phyloP scores from a whole-genome alignment of 2,888 invertebrate genomes.

The Conchocele bisecta region DNA sequence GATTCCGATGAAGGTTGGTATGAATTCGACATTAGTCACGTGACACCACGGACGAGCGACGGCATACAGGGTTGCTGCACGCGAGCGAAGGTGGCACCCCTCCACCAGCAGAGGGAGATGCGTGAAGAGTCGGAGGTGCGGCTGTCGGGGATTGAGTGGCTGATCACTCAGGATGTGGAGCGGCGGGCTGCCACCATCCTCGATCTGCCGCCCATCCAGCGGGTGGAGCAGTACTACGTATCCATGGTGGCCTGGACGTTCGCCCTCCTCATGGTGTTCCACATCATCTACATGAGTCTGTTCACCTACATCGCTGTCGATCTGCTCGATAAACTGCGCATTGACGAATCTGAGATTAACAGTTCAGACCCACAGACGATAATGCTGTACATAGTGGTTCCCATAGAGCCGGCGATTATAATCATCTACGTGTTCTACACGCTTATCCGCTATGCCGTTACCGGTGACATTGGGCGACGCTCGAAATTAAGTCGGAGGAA shows the following conservation, averaged over 20 bases:
- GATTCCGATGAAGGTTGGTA: slow-evolving; percentile 16
- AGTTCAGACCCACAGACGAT: slow-evolving; percentile 38
- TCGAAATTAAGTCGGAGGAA: slow-evolving; percentile 34
- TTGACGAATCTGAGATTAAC: slow-evolving; percentile 41
- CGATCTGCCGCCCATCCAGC: slow-evolving; percentile 74
- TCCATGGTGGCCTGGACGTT: slow-evolving; percentile 75
- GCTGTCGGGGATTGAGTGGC: slow-evolving; percentile 74
- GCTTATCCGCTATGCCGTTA: slow-evolving; percentile 27
- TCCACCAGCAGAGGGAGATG: neutral
- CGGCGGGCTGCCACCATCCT: slow-evolving; percentile 72
- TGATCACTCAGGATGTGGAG: slow-evolving; percentile 67
- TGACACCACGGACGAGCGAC: slow-evolving; percentile 70
- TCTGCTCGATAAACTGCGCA: slow-evolving; percentile 59
- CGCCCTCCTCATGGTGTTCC: slow-evolving; percentile 71
- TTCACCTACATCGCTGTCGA: slow-evolving; percentile 69
- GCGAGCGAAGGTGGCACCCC: slow-evolving; percentile 18
- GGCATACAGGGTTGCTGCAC: slow-evolving; percentile 39
- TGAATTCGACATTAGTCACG: slow-evolving; percentile 74
- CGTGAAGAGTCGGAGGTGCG: slow-evolving; percentile 30
- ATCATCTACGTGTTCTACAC: slow-evolving; percentile 58
- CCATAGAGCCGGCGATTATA: slow-evolving; percentile 69
- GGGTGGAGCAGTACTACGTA: slow-evolving; percentile 75
- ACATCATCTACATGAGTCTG: slow-evolving; percentile 78
- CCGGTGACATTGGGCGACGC: slow-evolving; percentile 34
- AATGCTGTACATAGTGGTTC: slow-evolving; percentile 66